phyloP scores from a whole-genome alignment of 2,797 vertebrate genomes.

The Melopsittacus undulatus region DNA sequence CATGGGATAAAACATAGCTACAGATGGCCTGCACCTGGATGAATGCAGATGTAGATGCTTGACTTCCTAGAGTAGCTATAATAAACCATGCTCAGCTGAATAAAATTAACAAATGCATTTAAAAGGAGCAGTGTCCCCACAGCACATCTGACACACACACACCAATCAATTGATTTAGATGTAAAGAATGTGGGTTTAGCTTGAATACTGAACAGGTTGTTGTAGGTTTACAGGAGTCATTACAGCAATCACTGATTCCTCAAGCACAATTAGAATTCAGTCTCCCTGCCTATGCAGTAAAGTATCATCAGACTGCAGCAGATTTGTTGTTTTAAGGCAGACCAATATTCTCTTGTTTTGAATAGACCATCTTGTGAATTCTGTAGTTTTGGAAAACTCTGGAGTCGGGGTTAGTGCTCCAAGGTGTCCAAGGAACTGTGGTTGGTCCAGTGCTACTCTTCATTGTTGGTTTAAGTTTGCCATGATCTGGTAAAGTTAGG shows the following conservation, averaged over 20 bases:
- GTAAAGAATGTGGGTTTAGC: neutral
- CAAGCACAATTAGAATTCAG: neutral
- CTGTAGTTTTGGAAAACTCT: slow-evolving; percentile 84
- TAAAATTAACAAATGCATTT: slow-evolving; percentile 30
- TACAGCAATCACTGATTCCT: neutral
- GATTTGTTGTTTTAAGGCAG: slow-evolving; percentile 78
- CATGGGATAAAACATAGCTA: neutral
- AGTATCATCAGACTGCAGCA: slow-evolving; percentile 45
- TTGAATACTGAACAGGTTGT: neutral
- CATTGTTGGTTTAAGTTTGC: slow-evolving; percentile 63
- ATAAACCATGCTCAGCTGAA: slow-evolving; percentile 35
- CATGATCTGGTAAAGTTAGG: neutral
- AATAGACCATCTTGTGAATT: slow-evolving; percentile 83
- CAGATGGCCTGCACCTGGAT: slow-evolving; percentile 75
- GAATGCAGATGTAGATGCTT: slow-evolving; percentile 21
- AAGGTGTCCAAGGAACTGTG: slow-evolving; percentile 62
- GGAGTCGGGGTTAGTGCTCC: slow-evolving; percentile 79
- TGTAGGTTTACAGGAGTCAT: neutral
- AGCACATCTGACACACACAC: neutral
- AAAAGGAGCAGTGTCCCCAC: slow-evolving; percentile 20
- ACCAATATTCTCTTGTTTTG: slow-evolving; percentile 76
- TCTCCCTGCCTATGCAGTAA: neutral
- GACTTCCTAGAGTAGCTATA: slow-evolving; percentile 63
- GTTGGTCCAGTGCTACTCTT: slow-evolving; percentile 66
- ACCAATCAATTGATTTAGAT: neutral